phyloP scores from a whole-genome alignment of 2,888 invertebrate species.

The Bugulina stolonifera region DNA sequence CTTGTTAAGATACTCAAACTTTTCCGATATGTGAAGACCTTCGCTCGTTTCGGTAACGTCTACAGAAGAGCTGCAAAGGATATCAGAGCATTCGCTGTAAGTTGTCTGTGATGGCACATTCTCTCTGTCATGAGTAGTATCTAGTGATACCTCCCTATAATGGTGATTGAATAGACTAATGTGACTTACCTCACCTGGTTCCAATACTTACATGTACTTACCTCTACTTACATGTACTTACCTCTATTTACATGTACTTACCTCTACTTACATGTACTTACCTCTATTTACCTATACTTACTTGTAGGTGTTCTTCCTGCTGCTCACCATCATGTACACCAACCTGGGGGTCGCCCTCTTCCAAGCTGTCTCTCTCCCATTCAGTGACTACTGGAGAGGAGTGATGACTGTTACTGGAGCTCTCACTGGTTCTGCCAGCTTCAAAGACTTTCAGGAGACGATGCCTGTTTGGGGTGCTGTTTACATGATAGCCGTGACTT shows the following conservation, averaged over 20 bases:
- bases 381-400: slow-evolving; percentile 38
- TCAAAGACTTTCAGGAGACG: slow-evolving; percentile 30
- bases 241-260: no score
- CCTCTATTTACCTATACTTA: no score
- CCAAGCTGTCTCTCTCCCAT: slow-evolving; percentile 35
- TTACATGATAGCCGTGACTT: background rate
- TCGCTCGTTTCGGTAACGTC: slow-evolving; percentile 40
- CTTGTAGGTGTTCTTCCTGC: slow-evolving; percentile 38
- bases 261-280: no score
- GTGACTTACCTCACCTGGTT: no score
- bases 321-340: slow-evolving; percentile 40
- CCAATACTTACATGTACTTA: no score
- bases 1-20: slow-evolving; percentile 38
- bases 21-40: slow-evolving; percentile 40
- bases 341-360: slow-evolving; percentile 43
- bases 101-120: no score
- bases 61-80: slow-evolving; percentile 40
- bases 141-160: no score
- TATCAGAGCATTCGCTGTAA: slow-evolving; percentile 41
- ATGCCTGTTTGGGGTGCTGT: slow-evolving; percentile 7
- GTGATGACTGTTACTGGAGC: slow-evolving; percentile 38
- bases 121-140: no score
- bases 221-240: no score
- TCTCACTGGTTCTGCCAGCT: slow-evolving; percentile 33
- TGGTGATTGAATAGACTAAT: no score